These are phyloP conservation scores for Betta splendens DNA, from an alignment of 2,797 vertebrate genomes.

Conservation along the genomic window DNA sequence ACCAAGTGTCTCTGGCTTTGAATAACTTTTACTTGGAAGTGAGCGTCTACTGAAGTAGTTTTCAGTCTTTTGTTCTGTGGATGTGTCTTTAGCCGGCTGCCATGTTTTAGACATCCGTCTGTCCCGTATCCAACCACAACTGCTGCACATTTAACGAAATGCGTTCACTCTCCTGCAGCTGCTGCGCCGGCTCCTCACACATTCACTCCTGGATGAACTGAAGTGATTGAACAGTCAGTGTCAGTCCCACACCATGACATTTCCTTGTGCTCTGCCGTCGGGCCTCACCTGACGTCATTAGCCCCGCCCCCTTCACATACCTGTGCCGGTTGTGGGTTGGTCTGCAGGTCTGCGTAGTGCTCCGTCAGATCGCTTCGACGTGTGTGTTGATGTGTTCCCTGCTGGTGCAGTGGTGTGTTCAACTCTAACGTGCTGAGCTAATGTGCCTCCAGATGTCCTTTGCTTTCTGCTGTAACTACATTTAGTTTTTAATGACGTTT, in stretches of 20 bases:
- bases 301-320: slow-evolving; percentile 1
- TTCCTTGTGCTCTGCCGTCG: slow-evolving; percentile 42
- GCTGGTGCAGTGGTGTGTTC: slow-evolving; percentile 41
- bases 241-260: no score
- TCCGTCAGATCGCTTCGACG: slow-evolving; percentile 51
- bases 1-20: slow-evolving; percentile 22
- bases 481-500: slow-evolving; percentile 50
- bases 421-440: slow-evolving; percentile 21
- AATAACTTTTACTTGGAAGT: background rate
- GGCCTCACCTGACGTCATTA: slow-evolving; percentile 37
- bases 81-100: no score
- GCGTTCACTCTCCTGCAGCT: no score
- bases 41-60: slow-evolving; percentile 19
- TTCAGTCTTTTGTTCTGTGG: slow-evolving; percentile 4
- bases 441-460: slow-evolving; percentile 63
- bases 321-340: background rate
- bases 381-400: slow-evolving; percentile 15
- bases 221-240: no score
- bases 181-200: no score
- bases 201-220: no score
- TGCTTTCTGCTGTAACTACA: slow-evolving; percentile 40
- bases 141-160: no score
- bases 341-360: slow-evolving; percentile 53
- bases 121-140: no score
- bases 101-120: no score